A percentile compares a stretch with the other conserved stretches of the same genome.
These are phyloP conservation scores for Catostylus mosaicus DNA, from an alignment of 30 jellyfish, hydroid and myxozoan genomes.

Conservation along the genomic window DNA sequence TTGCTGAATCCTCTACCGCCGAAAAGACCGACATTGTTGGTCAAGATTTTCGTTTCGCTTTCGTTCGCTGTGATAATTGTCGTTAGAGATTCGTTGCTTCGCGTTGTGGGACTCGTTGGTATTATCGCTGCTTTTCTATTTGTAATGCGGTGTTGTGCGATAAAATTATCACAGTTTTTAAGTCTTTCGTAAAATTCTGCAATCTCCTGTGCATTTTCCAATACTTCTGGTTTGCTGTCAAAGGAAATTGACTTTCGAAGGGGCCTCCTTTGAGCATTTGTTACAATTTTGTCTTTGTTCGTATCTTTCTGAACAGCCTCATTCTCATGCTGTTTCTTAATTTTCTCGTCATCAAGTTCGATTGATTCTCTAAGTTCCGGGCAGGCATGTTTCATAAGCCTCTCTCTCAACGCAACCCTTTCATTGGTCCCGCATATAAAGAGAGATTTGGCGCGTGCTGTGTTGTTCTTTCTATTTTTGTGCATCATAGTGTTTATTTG, in stretches of 20 bases:
- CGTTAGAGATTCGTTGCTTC: background rate
- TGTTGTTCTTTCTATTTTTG: slow-evolving; percentile 16
- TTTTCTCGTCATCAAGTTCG: slow-evolving; percentile 21
- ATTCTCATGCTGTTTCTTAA: background rate
- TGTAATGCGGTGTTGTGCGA: background rate
- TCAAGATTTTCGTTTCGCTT: background rate
- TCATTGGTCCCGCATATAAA: slow-evolving; percentile 49
- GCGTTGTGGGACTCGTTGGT: background rate
- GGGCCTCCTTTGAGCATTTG: background rate
- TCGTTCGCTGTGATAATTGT: background rate
- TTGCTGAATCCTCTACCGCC: background rate
- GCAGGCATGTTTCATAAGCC: slow-evolving; percentile 72
- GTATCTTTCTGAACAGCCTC: background rate
- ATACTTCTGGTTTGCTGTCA: background rate
- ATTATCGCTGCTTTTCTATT: slow-evolving; percentile 11
- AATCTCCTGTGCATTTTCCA: background rate
- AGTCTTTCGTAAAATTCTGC: slow-evolving; percentile 7
- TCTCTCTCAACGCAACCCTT: slow-evolving; percentile 47
- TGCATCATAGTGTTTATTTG: slow-evolving; percentile 14
- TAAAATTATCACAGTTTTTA: background rate
- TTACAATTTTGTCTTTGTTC: background rate
- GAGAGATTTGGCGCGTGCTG: slow-evolving; percentile 69
- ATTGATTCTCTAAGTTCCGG: slow-evolving; percentile 77
- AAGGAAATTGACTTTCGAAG: slow-evolving; percentile 9
- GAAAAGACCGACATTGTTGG: slow-evolving; percentile 15